These are phyloP conservation scores for Anhinga anhinga DNA, from an alignment of 2,113 vertebrate genomes.

Conservation along the genomic window DNA sequence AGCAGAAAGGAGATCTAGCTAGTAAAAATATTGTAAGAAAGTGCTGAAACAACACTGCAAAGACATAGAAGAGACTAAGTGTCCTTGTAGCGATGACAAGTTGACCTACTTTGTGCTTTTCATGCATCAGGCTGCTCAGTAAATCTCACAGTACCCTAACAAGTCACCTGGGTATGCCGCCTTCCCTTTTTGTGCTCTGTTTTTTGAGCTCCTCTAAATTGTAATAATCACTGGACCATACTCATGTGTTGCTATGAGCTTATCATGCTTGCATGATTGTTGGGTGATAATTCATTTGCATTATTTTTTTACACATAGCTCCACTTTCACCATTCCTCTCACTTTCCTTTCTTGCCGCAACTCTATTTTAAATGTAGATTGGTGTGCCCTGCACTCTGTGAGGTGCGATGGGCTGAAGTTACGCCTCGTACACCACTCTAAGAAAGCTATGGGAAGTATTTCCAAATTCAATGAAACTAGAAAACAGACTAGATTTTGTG, in stretches of 20 bases:
- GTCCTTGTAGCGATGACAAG: not conserved
- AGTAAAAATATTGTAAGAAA: not conserved
- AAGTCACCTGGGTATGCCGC: not conserved
- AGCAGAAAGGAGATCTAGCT: not conserved
- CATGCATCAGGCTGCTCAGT: not conserved
- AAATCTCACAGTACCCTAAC: not conserved
- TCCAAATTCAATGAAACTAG: not conserved
- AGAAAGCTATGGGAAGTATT: not conserved
- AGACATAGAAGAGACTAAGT: not conserved
- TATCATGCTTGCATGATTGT: rapidly evolving
- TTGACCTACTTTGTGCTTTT: not conserved
- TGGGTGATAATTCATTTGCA: not conserved
- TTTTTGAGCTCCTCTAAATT: not conserved
- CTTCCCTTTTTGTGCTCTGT: not conserved
- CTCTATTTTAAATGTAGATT: not conserved
- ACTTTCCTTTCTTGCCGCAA: not conserved
- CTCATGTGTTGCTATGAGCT: not conserved
- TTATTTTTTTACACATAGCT: not conserved
- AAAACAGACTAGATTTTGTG: too few relatives aligned
- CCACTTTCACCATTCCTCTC: not conserved
- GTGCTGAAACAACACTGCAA: not conserved
- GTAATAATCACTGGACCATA: too few relatives aligned
- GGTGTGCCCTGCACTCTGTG: not conserved
- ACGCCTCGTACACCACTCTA: not conserved
- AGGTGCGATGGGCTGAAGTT: not conserved